Conservation (phyloP, 2,888 invertebrate species). For the Monopis laevigella region DNA sequence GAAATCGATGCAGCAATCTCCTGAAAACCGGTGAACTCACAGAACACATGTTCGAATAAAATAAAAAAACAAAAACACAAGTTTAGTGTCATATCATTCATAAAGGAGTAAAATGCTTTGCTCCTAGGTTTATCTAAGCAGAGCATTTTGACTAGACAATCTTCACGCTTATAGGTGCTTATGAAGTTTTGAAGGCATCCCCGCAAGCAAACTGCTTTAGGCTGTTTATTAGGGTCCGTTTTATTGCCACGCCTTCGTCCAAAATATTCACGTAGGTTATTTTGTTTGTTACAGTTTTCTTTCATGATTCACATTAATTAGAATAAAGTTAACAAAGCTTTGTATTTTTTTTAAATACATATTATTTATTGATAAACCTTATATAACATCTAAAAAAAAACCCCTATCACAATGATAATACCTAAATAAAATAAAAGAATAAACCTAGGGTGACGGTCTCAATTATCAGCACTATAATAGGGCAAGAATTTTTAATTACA, state of each 20-base stretch:
- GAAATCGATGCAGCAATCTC: too few species aligned
- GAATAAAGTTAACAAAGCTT: neutral
- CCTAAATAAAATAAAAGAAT: too few species aligned
- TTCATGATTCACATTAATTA: neutral
- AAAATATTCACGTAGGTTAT: neutral
- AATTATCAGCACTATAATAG: too few species aligned
- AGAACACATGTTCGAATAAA: too few species aligned
- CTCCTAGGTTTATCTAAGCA: conserved; percentile 1
- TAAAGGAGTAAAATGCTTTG: neutral
- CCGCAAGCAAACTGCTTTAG: neutral
- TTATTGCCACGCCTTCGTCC: neutral
- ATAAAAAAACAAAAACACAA: neutral
- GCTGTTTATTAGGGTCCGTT: conserved; percentile 1
- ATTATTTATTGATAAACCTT: too few species aligned
- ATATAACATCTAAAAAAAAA: too few species aligned
- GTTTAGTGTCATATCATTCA: neutral
- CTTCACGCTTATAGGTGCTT: conserved; percentile 1
- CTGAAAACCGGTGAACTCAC: too few species aligned
- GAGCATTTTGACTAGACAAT: neutral
- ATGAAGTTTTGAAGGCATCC: conserved; percentile 4
- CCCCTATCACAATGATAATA: too few species aligned
- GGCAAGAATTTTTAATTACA: too few species aligned
- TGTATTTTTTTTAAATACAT: neutral
- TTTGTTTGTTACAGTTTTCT: neutral
- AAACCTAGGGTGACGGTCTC: too few species aligned